Base-by-base conservation (phyloP, 2,797 vertebrate genomes). In the Chaetophractus vellerosus region DNA sequence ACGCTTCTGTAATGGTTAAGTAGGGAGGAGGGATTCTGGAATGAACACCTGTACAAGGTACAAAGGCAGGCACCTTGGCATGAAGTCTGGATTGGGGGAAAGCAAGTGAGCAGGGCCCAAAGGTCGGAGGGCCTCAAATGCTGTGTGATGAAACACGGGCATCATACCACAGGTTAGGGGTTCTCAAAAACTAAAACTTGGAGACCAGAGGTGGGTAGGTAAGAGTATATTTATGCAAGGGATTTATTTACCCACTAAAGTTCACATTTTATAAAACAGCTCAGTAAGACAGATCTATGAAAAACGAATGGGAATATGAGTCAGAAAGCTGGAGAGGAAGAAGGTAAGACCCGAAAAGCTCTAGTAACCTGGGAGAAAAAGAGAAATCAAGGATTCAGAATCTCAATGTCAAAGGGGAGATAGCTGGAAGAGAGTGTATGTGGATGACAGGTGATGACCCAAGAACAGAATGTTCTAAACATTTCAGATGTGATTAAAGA, bases 81-180 rank as follows among this genome's bases (percentile, higher is more conserved):
- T 0, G 38, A 69, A 28, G 28, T 1, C 1, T 0, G 15, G 72
- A 23, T 23, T 18, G 21, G 66, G 9, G 79, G 24, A 71, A 78
- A 79, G 3, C 41, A 7, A 0, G 15, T 41, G 64, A 31, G 4
- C 7, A 14, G 19, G 57, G 28, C 18, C 52, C 52, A 55, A 8
- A 78, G 9, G 57, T 41, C 15, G 11, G 66, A n/a, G 26, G 82
- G 57, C 36, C 45, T 61, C 48, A 6, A 26, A 2, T 3, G 23
- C 80, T 72, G 10, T 24, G 28, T 5, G 2, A 14, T 6, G 31
- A 18, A 41, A 28, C 21, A 24, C 0, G 0, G 2, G 4, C 28
- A n/a, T 63, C 21, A 21, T 7, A 2, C 23, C 0, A 0, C 1
- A 31, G 31, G 4, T 75, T 10, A 66, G 36, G 26, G 48, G n/a